Evolutionary conservation across 2,113 vertebrate genomes (phyloP).

Genomic region (Varanus salvator): DNA sequence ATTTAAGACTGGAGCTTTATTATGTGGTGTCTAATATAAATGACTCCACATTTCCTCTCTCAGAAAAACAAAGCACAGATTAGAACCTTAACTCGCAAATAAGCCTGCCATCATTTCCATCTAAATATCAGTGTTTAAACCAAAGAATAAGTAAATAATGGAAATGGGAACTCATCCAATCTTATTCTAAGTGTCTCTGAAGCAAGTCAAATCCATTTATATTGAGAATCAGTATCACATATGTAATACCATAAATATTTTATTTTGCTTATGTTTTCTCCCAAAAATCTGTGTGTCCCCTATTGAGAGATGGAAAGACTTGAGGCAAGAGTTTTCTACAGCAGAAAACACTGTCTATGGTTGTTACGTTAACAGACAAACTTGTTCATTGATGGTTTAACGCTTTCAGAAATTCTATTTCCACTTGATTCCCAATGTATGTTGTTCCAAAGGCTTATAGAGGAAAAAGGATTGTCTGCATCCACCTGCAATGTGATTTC

Average conservation of each 20-base stretch:
- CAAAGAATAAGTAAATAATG: conserved; percentile 15
- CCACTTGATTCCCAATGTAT: background rate
- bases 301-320: background rate
- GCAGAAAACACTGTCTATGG: background rate
- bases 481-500: background rate
- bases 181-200: conserved; percentile 4
- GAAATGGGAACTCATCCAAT: background rate
- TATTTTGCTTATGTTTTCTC: background rate
- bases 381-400: background rate
- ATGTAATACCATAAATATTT: conserved; percentile 1
- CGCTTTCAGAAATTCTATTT: background rate
- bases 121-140: conserved; percentile 15
- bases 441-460: background rate
- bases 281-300: background rate
- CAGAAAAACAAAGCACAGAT: background rate
- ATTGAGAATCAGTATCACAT: background rate
- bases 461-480: background rate
- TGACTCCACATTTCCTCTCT: conserved; percentile 5
- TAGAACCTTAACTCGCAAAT: background rate
- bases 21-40: conserved; percentile 9
- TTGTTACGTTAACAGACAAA: background rate
- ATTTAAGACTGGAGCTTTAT: background rate
- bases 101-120: conserved; percentile 4
- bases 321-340: background rate
- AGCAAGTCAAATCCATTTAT: background rate